These are phyloP conservation scores for Channa argus DNA, from an alignment of 2,113 vertebrate species.

Conservation along the genomic window DNA sequence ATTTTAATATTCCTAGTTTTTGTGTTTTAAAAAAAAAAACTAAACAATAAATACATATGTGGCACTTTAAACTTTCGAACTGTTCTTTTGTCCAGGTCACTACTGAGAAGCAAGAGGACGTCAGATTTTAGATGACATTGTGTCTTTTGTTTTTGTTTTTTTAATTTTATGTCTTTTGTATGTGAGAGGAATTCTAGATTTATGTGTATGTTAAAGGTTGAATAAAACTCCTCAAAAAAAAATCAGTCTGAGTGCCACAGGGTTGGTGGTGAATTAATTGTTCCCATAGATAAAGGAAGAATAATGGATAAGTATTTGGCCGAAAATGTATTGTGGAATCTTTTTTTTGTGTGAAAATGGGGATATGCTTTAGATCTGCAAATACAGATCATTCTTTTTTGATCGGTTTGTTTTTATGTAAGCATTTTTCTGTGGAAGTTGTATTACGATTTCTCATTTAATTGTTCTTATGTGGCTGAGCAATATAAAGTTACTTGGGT, in stretches of 20 bases:
- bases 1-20: too few relatives aligned
- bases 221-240: constrained; percentile 1
- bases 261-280: neutral
- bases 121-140: constrained; percentile 19
- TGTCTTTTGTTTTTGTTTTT: constrained; percentile 23
- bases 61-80: too few relatives aligned
- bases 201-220: constrained; percentile 21
- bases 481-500: constrained; percentile 27
- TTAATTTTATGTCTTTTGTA: constrained; percentile 22
- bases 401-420: constrained; percentile 27
- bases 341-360: neutral
- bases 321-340: neutral
- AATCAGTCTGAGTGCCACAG: neutral
- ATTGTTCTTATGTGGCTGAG: constrained; percentile 21
- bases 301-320: neutral
- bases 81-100: constrained; percentile 58
- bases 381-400: constrained; percentile 16
- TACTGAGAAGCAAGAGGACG: constrained; percentile 54
- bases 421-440: constrained; percentile 10
- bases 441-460: too few relatives aligned
- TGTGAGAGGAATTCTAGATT: constrained; percentile 18
- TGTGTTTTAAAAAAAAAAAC: too few relatives aligned
- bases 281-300: constrained; percentile 1
- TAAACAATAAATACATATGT: too few relatives aligned
- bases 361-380: neutral